Evolutionary conservation across 2,113 vertebrate genomes (phyloP).

Genomic region (Litocranius walleri): DNA sequence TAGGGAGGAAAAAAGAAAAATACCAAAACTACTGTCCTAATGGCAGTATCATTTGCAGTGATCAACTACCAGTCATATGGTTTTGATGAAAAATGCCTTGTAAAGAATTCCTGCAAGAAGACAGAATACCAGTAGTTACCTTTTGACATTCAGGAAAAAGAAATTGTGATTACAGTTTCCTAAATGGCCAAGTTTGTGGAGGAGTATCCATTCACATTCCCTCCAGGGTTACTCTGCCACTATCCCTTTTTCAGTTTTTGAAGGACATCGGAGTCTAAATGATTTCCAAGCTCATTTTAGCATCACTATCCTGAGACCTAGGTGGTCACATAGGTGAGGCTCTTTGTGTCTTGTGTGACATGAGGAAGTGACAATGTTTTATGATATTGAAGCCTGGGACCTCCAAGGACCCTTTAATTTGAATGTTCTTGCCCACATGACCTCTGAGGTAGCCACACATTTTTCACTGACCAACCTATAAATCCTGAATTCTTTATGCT

Average conservation of each 20-base stretch:
- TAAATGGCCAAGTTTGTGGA: slow-evolving; percentile 63
- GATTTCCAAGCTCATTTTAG: background rate
- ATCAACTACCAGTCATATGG: slow-evolving; percentile 68
- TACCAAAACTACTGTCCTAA: slow-evolving; percentile 65
- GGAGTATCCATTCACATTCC: slow-evolving; percentile 12
- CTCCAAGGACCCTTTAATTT: background rate
- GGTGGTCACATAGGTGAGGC: background rate
- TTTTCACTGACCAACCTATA: background rate
- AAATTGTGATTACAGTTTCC: slow-evolving; percentile 57
- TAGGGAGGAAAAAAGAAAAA: slow-evolving; percentile 67
- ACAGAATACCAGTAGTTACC: slow-evolving; percentile 70
- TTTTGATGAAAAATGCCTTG: slow-evolving; percentile 76
- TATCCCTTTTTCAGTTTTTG: background rate
- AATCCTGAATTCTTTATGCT: background rate
- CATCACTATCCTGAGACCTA: background rate
- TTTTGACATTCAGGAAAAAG: slow-evolving; percentile 72
- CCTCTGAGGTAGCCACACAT: background rate
- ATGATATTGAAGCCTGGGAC: background rate
- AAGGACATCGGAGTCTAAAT: background rate
- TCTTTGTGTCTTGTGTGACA: background rate
- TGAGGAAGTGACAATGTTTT: background rate
- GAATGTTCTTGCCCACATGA: background rate
- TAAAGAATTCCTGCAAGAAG: slow-evolving; percentile 71
- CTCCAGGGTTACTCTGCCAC: background rate
- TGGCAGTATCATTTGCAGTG: slow-evolving; percentile 74